These are phyloP conservation scores for Octodon degus DNA, from an alignment of 2,113 vertebrate species.

Conservation along the genomic window DNA sequence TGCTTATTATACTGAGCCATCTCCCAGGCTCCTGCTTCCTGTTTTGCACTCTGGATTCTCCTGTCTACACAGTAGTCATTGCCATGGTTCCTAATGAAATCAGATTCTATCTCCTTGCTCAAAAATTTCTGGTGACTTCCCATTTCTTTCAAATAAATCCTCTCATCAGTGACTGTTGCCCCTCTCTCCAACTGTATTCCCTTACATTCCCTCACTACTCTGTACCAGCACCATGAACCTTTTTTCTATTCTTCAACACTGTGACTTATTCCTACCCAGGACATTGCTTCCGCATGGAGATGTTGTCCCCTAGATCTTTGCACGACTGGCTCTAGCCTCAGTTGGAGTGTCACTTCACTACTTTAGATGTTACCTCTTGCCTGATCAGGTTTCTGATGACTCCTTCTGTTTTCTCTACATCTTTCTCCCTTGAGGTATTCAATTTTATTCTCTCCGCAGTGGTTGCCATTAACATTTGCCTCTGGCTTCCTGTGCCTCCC, in stretches of 20 bases:
- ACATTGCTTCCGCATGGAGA: not conserved
- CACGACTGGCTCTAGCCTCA: not conserved
- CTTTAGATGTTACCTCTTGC: not conserved
- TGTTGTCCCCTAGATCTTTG: not conserved
- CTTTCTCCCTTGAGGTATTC: not conserved
- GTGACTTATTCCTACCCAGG: not conserved
- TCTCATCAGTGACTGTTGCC: not conserved
- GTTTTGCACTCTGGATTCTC: not conserved
- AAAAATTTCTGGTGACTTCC: not conserved
- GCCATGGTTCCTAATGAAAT: not conserved
- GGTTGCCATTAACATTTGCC: not conserved
- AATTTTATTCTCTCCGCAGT: not conserved
- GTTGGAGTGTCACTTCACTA: not conserved
- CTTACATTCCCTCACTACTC: not conserved
- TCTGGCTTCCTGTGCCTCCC: not conserved
- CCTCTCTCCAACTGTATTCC: not conserved
- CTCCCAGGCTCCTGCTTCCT: too few species aligned
- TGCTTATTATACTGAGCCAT: too few species aligned
- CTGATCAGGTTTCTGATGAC: not conserved
- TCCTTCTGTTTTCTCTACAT: not conserved
- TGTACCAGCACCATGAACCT: not conserved
- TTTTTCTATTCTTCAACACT: not conserved
- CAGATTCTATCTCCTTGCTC: not conserved
- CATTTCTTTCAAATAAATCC: not conserved
- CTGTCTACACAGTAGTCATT: fast-evolving